Evolutionary conservation across 2,113 vertebrate species (phyloP).

Genomic region (Erpornis zantholeuca): DNA sequence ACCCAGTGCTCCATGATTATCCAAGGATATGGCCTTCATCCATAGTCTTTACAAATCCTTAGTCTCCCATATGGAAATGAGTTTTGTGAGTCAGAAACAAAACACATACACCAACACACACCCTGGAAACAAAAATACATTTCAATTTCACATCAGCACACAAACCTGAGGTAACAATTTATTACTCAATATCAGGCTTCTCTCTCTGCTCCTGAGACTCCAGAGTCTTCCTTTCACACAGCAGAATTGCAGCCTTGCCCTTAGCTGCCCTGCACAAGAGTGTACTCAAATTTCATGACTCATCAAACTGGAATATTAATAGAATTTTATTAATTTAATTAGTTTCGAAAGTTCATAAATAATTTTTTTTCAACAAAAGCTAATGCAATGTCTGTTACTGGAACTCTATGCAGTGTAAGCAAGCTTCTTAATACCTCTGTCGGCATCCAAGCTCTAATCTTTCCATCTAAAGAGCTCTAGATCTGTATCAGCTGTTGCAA

Average conservation of each 20-base stretch:
- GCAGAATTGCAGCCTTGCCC: neutral
- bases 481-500: neutral
- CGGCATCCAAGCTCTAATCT: neutral
- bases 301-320: neutral
- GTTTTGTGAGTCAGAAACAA: neutral
- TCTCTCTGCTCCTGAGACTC: neutral
- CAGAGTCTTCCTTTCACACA: neutral
- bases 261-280: neutral
- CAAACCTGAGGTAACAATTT: neutral
- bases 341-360: neutral
- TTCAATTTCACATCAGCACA: neutral
- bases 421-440: neutral
- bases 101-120: rapidly evolving
- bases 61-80: neutral
- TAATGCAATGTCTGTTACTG: neutral
- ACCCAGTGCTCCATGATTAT: neutral
- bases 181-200: neutral
- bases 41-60: neutral
- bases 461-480: neutral
- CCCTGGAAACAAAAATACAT: neutral
- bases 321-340: neutral
- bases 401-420: neutral
- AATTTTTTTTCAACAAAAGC: neutral
- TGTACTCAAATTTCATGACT: neutral
- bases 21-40: neutral